Conservation (phyloP, 2,888 invertebrate genomes). For the Pachliopta kotzebuea region DNA sequence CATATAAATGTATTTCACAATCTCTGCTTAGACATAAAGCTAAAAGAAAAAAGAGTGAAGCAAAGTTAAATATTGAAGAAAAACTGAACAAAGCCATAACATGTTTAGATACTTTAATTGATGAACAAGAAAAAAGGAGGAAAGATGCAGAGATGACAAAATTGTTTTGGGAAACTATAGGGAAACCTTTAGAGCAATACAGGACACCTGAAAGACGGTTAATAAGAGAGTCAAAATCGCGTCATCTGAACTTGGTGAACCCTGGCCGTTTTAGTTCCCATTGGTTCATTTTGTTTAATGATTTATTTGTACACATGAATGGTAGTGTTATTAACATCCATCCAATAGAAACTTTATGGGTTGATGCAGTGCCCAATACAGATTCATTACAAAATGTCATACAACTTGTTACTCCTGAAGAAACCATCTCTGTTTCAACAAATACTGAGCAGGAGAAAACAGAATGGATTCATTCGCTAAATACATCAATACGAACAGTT, state of each 20-base stretch:
- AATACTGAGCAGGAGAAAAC: constrained; percentile 85
- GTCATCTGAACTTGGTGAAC: constrained; percentile 84
- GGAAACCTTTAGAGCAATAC: constrained; percentile 82
- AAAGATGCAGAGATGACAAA: constrained; percentile 85
- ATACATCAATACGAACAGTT: constrained; percentile 85
- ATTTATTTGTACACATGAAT: constrained; percentile 88
- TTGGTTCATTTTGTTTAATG: constrained; percentile 90
- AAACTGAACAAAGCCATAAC: constrained; percentile 79
- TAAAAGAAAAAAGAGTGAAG: constrained; percentile 61
- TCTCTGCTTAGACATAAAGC: constrained; percentile 74
- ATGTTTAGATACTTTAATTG: constrained; percentile 83
- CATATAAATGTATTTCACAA: constrained; percentile 82
- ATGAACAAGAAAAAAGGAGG: constrained; percentile 81
- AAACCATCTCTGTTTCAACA: constrained; percentile 84
- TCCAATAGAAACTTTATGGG: constrained; percentile 89
- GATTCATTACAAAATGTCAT: constrained; percentile 83
- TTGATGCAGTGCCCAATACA: constrained; percentile 85
- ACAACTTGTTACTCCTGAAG: constrained; percentile 89
- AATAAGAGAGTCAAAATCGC: constrained; percentile 87
- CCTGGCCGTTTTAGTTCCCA: constrained; percentile 88
- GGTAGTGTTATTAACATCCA: constrained; percentile 84
- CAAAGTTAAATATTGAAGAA: constrained; percentile 72
- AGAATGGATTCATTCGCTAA: constrained; percentile 89
- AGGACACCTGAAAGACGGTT: constrained; percentile 85
- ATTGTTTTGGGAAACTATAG: constrained; percentile 87